Evolutionary conservation across 2,113 vertebrate species (phyloP).

Genomic region (Otocyon megalotis): DNA sequence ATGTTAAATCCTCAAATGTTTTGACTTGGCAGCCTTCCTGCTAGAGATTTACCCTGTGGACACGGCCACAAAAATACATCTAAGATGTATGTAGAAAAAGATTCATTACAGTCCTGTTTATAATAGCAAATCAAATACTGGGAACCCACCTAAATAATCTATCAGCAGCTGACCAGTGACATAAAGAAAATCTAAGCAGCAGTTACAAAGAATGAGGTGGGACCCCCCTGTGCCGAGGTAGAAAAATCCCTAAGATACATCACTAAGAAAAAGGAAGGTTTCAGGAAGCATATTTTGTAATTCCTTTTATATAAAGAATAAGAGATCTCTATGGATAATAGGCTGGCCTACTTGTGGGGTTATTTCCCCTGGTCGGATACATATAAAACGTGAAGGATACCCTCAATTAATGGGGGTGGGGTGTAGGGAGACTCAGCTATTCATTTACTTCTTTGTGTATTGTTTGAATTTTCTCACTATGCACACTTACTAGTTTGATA

Average conservation of each 20-base stretch:
- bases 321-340: background rate
- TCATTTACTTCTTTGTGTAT: background rate
- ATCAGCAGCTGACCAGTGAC: background rate
- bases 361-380: background rate
- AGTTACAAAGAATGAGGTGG: background rate
- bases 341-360: background rate
- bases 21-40: background rate
- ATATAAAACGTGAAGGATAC: background rate
- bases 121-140: background rate
- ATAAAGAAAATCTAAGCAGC: background rate
- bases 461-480: conserved; percentile 24
- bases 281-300: background rate
- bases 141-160: background rate
- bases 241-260: background rate
- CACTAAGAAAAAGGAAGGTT: background rate
- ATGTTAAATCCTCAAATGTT: conserved; percentile 15
- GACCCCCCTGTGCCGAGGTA: background rate
- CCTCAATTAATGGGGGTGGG: background rate
- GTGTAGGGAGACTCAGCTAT: background rate
- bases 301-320: background rate
- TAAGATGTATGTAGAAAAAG: background rate
- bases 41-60: background rate
- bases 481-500: background rate
- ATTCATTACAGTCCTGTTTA: background rate
- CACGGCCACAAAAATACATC: background rate